Evolutionary conservation across 2,888 invertebrate species (phyloP).

Genomic region (Caenorhabditis sp.): DNA sequence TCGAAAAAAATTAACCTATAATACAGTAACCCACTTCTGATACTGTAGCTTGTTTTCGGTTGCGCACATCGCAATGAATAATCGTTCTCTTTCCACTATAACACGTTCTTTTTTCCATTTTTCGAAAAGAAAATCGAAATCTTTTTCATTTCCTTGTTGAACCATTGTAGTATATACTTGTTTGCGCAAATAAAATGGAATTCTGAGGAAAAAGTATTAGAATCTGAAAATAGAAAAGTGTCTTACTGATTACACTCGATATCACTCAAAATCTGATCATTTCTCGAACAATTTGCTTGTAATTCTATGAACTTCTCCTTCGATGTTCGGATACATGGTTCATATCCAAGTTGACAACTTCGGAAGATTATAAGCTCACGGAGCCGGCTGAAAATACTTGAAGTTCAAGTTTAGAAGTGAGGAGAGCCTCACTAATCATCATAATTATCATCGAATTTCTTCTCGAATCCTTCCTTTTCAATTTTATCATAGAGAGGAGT

Average conservation of each 20-base stretch:
- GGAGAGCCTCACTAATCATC: conserved; percentile 17
- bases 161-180: conserved; percentile 49
- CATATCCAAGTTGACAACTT: conserved; percentile 46
- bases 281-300: conserved; percentile 28
- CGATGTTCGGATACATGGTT: conserved; percentile 46
- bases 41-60: conserved; percentile 18
- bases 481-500: conserved; percentile 29
- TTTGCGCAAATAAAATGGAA: conserved; percentile 37
- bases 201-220: conserved; percentile 35
- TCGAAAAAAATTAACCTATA: background rate
- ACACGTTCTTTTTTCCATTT: conserved; percentile 48
- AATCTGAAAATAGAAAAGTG: background rate
- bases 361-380: conserved; percentile 21
- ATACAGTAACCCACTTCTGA: conserved; percentile 11
- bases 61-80: conserved; percentile 36
- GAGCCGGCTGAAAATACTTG: conserved; percentile 16
- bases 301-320: conserved; percentile 30
- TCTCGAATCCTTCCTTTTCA: conserved; percentile 16
- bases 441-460: conserved; percentile 6
- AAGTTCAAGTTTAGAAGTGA: background rate
- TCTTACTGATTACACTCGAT: conserved; percentile 48
- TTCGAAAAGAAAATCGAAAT: conserved; percentile 50
- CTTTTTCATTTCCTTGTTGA: conserved; percentile 42
- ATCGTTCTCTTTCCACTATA: conserved; percentile 41
- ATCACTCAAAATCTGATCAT: conserved; percentile 34